These are phyloP conservation scores for Paelopatides confundens DNA, from an alignment of 53 echinoderm and acorn worm species.

Conservation along the genomic window DNA sequence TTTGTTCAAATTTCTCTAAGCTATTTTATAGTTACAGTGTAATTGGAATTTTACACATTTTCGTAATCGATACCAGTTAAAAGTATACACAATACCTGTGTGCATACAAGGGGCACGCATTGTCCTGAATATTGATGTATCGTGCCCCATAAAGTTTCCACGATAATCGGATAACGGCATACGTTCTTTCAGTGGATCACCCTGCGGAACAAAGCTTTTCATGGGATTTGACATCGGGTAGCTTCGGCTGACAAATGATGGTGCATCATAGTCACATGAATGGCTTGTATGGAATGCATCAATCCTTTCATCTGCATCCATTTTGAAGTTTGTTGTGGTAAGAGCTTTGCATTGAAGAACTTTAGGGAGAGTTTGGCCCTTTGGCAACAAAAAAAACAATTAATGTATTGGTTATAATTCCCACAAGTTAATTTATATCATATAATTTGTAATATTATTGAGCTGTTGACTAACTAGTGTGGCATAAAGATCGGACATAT, in stretches of 20 bases:
- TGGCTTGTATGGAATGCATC: conserved; percentile 94
- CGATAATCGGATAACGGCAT: conserved; percentile 93
- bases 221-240: conserved; percentile 83
- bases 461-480: too few species aligned
- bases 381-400: not conserved
- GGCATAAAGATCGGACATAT: too few species aligned
- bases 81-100: conserved; percentile 61
- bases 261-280: conserved; percentile 71
- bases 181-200: conserved; percentile 85
- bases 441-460: too few species aligned
- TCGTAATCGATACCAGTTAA: too few species aligned
- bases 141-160: conserved; percentile 90
- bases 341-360: conserved; percentile 84
- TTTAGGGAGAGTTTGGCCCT: conserved; percentile 69
- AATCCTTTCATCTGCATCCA: conserved; percentile 88
- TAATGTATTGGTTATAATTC: too few species aligned
- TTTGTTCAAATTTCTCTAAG: too few species aligned
- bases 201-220: conserved; percentile 89
- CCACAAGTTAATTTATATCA: too few species aligned
- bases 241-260: conserved; percentile 73
- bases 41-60: too few species aligned
- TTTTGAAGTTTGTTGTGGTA: conserved; percentile 96
- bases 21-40: too few species aligned
- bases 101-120: conserved; percentile 94
- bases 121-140: conserved; percentile 78